These are phyloP conservation scores for Thecocarcelia acutangulata DNA, from an alignment of 2,888 invertebrate genomes.

Conservation along the genomic window DNA sequence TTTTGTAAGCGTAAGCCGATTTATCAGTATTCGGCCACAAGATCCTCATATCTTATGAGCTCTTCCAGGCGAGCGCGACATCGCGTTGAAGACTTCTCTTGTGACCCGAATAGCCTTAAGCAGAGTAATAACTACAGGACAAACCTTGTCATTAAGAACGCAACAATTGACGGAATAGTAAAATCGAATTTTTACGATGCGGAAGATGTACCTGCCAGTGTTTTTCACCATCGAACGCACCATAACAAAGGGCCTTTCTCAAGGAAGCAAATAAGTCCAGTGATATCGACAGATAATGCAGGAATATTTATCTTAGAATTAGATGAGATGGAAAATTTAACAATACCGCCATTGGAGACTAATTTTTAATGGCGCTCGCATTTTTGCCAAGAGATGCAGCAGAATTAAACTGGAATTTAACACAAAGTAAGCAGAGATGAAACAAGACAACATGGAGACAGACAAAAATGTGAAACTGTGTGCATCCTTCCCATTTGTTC, in stretches of 20 bases:
- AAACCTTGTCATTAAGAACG: constrained; percentile 13
- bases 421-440: too few species aligned
- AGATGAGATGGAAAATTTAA: not conserved
- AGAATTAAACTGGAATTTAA: not conserved
- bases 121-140: constrained; percentile 3
- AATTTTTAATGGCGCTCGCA: constrained; percentile 2
- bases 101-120: not conserved
- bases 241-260: constrained; percentile 12
- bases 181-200: constrained; percentile 9
- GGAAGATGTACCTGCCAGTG: not conserved
- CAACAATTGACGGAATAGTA: constrained; percentile 5
- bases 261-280: constrained; percentile 23
- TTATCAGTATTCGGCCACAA: constrained; percentile 76
- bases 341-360: constrained; percentile 8
- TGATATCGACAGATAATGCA: constrained; percentile 23
- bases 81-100: not conserved
- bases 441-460: too few species aligned
- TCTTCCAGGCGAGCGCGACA: constrained; percentile 72
- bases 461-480: too few species aligned
- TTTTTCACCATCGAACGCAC: not conserved
- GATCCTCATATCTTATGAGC: constrained; percentile 76
- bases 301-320: constrained; percentile 36
- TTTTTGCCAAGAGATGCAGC: too few species aligned
- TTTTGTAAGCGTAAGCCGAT: constrained; percentile 74
- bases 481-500: too few species aligned